Conservation (phyloP, 2,888 invertebrate genomes). For the Synergus umbraculus region DNA sequence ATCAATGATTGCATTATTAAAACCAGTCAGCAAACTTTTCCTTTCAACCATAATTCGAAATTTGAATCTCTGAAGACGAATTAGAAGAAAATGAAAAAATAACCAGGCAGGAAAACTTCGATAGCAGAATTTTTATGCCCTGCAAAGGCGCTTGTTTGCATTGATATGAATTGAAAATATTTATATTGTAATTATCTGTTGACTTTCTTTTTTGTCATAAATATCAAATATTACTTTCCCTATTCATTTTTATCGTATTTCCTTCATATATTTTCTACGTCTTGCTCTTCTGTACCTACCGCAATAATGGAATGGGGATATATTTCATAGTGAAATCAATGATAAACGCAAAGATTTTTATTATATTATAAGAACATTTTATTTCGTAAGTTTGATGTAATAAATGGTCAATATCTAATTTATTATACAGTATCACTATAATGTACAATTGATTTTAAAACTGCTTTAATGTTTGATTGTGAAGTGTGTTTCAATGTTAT, state of each 20-base stretch:
- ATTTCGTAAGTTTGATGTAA: background rate
- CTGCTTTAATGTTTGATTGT: background rate
- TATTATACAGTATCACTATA: background rate
- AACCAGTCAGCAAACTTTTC: too few species aligned
- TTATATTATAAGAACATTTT: background rate
- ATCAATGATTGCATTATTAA: too few species aligned
- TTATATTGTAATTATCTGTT: background rate
- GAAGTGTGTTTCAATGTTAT: background rate
- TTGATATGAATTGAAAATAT: conserved; percentile 21
- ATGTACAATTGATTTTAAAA: background rate
- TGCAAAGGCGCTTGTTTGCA: conserved; percentile 40
- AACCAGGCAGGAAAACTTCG: background rate
- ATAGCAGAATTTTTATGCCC: background rate
- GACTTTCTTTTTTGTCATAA: background rate
- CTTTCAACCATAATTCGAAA: background rate
- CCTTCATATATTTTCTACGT: background rate
- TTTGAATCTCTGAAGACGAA: background rate
- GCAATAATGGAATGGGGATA: background rate
- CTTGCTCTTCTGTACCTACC: background rate
- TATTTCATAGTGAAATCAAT: background rate
- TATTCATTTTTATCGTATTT: background rate
- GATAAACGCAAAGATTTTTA: too few species aligned
- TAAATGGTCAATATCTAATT: too few species aligned
- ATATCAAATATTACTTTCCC: background rate
- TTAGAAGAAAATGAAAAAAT: background rate